phyloP scores from a whole-genome alignment of 2,113 vertebrate species.

The Sylvia atricapilla region DNA sequence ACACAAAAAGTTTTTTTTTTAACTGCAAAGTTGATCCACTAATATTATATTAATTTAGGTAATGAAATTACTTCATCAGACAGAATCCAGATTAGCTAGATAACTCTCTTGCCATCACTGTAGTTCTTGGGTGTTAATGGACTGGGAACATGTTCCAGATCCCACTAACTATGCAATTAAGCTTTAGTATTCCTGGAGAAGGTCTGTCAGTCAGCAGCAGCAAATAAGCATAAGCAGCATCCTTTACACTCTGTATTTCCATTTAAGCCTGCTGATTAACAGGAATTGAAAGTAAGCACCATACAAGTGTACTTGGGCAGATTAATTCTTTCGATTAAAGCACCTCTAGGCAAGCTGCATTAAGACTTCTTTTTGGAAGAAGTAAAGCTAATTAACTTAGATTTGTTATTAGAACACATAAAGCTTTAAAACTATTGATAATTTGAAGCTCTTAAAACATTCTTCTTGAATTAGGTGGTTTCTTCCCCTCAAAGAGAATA shows the following conservation, averaged over 20 bases:
- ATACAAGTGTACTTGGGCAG: neutral
- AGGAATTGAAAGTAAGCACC: constrained; percentile 8
- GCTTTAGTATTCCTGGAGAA: neutral
- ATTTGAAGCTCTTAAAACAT: neutral
- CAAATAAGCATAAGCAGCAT: constrained; percentile 23
- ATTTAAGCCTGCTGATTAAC: neutral
- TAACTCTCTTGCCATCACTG: neutral
- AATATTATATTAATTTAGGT: neutral
- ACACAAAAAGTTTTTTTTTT: neutral
- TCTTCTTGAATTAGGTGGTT: neutral
- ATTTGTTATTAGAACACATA: constrained; percentile 20
- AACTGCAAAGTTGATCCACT: neutral
- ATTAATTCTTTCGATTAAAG: neutral
- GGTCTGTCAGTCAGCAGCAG: constrained; percentile 34
- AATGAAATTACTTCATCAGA: neutral
- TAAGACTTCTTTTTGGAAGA: neutral
- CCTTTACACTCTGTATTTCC: neutral
- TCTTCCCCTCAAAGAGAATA: neutral
- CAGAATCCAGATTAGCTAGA: neutral
- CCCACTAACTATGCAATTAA: constrained; percentile 27
- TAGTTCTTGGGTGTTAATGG: constrained; percentile 5
- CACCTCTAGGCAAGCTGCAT: neutral
- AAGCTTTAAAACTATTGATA: neutral
- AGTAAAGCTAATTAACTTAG: constrained; percentile 6
- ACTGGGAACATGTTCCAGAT: neutral